These are phyloP conservation scores for Avahi laniger DNA, from an alignment of 2,797 vertebrate genomes.

Conservation along the genomic window DNA sequence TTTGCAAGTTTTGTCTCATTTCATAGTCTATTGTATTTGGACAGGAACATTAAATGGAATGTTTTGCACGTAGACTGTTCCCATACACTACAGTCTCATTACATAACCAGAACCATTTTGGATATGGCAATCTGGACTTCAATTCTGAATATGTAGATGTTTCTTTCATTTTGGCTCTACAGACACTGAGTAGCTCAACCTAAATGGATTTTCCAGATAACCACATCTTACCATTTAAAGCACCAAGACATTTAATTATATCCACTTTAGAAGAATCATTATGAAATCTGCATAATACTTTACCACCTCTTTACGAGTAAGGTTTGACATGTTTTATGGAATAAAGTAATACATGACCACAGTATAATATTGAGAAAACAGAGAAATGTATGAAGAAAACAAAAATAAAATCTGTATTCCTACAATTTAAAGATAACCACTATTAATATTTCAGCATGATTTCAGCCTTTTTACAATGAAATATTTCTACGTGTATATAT, in stretches of 20 bases:
- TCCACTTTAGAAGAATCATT: background rate
- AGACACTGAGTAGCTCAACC: background rate
- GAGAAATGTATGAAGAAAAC: background rate
- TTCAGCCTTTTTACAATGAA: background rate
- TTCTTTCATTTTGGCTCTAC: background rate
- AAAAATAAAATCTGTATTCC: background rate
- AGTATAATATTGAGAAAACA: slow-evolving; percentile 3
- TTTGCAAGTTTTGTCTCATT: slow-evolving; percentile 28
- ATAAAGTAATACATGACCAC: background rate
- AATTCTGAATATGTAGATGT: background rate
- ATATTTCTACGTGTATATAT: background rate
- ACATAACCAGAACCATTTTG: background rate
- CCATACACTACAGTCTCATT: background rate
- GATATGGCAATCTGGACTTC: background rate
- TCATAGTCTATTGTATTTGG: background rate
- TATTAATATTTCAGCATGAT: background rate
- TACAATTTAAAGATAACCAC: background rate
- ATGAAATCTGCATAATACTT: background rate
- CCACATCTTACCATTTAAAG: background rate
- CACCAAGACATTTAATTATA: background rate
- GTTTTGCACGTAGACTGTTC: background rate
- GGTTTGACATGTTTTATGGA: background rate
- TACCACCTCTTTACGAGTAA: background rate
- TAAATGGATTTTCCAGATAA: background rate
- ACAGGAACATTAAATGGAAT: background rate